These are phyloP conservation scores for Magallana angulata DNA, from an alignment of 1,140 invertebrate genomes.

Conservation along the genomic window DNA sequence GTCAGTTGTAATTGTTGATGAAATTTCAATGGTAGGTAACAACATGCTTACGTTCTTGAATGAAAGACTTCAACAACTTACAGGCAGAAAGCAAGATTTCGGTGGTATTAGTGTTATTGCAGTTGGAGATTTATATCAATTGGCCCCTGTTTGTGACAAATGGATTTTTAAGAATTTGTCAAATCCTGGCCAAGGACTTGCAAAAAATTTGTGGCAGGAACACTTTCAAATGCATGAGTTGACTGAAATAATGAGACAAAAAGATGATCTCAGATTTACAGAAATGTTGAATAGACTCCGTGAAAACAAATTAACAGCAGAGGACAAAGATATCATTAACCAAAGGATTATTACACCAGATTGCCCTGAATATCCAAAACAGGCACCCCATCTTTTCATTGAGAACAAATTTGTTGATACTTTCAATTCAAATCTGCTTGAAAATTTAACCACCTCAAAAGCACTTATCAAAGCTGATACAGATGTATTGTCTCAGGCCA, in stretches of 20 bases:
- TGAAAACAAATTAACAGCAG: conserved; percentile 41
- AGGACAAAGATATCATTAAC: conserved; percentile 35
- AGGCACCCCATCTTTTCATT: conserved; percentile 44
- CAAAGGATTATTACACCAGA: conserved; percentile 2
- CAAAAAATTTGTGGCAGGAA: conserved; percentile 59
- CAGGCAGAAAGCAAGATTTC: conserved; percentile 51
- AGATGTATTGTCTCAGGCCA: conserved; percentile 32
- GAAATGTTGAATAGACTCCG: conserved; percentile 58
- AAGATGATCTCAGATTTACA: conserved; percentile 59
- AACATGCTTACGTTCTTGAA: conserved; percentile 51
- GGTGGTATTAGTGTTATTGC: conserved; percentile 56
- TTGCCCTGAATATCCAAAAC: conserved; percentile 8
- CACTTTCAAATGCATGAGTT: conserved; percentile 58
- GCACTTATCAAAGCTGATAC: conserved; percentile 42
- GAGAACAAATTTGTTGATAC: conserved; percentile 49
- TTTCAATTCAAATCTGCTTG: conserved; percentile 35
- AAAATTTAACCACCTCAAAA: conserved; percentile 23
- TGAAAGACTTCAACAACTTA: conserved; percentile 56
- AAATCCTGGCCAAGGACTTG: conserved; percentile 34
- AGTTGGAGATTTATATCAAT: conserved; percentile 59
- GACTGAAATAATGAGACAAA: conserved; percentile 62
- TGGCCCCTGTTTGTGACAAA: conserved; percentile 56
- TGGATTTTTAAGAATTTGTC: conserved; percentile 55
- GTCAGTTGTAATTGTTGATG: conserved; percentile 60
- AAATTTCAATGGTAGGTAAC: conserved; percentile 62